Conservation (phyloP, 30 jellyfish, hydroid and myxozoan genomes). For the Pelagia noctiluca region DNA sequence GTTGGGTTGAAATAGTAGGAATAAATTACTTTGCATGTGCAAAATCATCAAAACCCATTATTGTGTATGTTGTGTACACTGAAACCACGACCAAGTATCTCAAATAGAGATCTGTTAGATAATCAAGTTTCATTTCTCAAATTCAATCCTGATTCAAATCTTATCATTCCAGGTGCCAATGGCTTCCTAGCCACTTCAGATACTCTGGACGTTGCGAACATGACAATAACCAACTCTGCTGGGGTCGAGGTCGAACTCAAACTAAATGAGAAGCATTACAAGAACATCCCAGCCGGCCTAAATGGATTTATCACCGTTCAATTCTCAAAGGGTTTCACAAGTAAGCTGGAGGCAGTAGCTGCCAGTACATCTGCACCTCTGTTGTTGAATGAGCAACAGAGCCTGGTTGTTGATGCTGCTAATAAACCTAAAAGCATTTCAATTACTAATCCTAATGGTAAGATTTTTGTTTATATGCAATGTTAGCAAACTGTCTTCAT, state of each 20-base stretch:
- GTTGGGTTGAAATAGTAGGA: too few relatives aligned
- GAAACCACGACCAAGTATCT: neutral
- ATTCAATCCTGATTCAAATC: neutral
- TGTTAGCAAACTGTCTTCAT: too few relatives aligned
- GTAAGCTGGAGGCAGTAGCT: conserved; percentile 66
- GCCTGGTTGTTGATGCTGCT: conserved; percentile 6
- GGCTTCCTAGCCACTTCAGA: conserved; percentile 17
- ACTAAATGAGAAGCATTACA: conserved; percentile 66
- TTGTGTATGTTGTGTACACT: neutral
- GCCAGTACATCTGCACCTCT: conserved; percentile 51
- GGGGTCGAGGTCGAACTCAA: conserved; percentile 76
- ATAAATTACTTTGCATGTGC: neutral
- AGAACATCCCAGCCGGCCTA: conserved; percentile 71
- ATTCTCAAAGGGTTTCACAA: conserved; percentile 32
- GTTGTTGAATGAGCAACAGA: conserved; percentile 46
- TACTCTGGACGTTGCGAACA: conserved; percentile 3
- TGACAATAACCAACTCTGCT: conserved; percentile 73
- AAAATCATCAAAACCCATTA: neutral
- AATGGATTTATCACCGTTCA: conserved; percentile 56
- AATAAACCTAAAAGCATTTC: conserved; percentile 31
- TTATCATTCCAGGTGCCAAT: neutral
- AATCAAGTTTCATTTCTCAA: too few relatives aligned
- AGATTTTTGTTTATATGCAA: conserved; percentile 3
- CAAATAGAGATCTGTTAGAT: neutral
- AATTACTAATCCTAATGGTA: conserved; percentile 61